A percentile compares a stretch with the other conserved stretches of the same genome.
Evolutionary conservation across 2,113 vertebrate genomes (phyloP).

Genomic region (Thamnophis sirtalis): DNA sequence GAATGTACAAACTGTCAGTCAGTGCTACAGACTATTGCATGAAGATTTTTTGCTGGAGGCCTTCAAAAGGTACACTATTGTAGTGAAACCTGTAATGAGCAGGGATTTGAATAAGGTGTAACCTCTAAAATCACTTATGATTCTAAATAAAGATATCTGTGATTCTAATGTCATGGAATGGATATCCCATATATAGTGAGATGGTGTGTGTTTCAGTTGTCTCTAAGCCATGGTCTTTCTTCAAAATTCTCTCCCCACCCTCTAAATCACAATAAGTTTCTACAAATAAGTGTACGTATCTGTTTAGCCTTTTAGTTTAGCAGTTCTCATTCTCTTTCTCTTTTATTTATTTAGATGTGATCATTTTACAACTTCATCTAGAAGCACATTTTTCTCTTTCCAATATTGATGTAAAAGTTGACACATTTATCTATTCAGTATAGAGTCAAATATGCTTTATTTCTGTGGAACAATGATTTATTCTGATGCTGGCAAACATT

Average conservation of each 20-base stretch:
- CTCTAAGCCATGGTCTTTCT: neutral
- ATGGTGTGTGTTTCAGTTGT: neutral
- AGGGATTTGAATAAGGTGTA: neutral
- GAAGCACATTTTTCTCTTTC: rapidly evolving
- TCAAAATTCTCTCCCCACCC: neutral
- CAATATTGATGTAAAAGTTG: slow-evolving; percentile 11
- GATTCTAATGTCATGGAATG: neutral
- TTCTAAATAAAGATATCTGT: neutral
- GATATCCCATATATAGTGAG: neutral
- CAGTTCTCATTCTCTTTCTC: slow-evolving; percentile 12
- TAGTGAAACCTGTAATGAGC: neutral
- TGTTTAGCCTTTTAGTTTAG: neutral
- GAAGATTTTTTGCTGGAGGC: neutral
- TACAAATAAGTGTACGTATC: neutral
- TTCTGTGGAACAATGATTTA: slow-evolving; percentile 13
- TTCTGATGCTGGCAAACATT: neutral
- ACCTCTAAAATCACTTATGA: neutral
- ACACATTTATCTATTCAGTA: slow-evolving; percentile 7
- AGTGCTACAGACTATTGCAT: neutral
- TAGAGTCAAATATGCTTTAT: neutral
- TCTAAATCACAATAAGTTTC: neutral
- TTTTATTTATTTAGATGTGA: neutral
- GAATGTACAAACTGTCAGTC: neutral
- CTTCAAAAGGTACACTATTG: neutral
- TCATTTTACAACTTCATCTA: neutral